phyloP scores from a whole-genome alignment of 1,140 invertebrate species.

The Uloborus diversus region DNA sequence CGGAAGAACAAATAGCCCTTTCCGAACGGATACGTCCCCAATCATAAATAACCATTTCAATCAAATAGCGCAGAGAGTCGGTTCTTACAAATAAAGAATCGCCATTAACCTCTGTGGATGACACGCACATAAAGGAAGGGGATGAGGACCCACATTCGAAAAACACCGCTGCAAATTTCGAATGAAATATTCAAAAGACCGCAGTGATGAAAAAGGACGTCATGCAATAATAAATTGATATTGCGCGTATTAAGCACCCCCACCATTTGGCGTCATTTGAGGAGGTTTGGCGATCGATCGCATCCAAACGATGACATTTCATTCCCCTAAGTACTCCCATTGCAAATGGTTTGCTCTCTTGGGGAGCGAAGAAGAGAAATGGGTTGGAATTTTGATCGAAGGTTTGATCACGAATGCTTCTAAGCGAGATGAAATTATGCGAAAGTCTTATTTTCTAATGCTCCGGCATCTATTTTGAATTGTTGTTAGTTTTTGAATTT shows the following conservation, averaged over 20 bases:
- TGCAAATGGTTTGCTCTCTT: neutral
- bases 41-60: constrained; percentile 25
- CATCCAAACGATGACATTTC: neutral
- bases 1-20: no score
- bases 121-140: neutral
- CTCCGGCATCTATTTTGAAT: no score
- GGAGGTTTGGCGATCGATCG: constrained; percentile 28
- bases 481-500: no score
- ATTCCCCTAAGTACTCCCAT: constrained; percentile 1
- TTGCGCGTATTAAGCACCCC: constrained; percentile 40
- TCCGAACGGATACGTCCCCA: no score
- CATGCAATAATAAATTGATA: constrained; percentile 55
- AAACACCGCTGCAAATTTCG: constrained; percentile 39
- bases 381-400: neutral
- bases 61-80: neutral
- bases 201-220: constrained; percentile 34
- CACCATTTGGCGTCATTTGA: constrained; percentile 40
- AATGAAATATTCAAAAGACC: constrained; percentile 41
- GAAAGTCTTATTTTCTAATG: no score
- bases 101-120: neutral
- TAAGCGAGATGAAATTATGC: no score
- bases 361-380: neutral
- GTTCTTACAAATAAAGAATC: constrained; percentile 2
- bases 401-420: no score
- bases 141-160: constrained; percentile 1